Percentiles rank a stretch among this genome's conserved stretches.
Conservation (phyloP, 2,888 invertebrate genomes). For the Microctonus hyperodae region DNA sequence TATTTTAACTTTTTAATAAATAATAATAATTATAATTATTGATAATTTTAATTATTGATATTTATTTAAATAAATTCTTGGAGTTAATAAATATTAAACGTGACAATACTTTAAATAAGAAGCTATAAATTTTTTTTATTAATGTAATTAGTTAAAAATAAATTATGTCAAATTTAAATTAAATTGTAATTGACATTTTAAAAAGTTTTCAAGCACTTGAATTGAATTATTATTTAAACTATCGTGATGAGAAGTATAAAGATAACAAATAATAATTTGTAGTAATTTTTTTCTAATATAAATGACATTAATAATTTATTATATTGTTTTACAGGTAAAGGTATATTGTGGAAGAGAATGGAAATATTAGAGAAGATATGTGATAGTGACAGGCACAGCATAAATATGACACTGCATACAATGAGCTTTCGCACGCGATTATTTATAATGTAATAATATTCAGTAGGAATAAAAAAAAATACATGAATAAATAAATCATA, state of each 20-base stretch:
- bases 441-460: constrained; percentile 11
- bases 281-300: not conserved
- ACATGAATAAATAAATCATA: not conserved
- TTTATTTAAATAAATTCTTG: too few relatives aligned
- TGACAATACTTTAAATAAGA: too few relatives aligned
- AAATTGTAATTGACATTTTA: not conserved
- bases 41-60: too few relatives aligned
- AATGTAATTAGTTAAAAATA: too few relatives aligned
- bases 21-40: too few relatives aligned
- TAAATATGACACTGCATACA: constrained; percentile 45
- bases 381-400: constrained; percentile 43
- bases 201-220: not conserved
- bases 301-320: constrained; percentile 4
- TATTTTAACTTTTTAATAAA: not conserved
- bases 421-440: constrained; percentile 37
- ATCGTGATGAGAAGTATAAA: not conserved
- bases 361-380: constrained; percentile 31
- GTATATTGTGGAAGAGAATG: constrained; percentile 23
- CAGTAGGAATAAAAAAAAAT: not conserved
- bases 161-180: too few relatives aligned
- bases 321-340: not conserved
- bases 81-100: too few relatives aligned
- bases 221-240: not conserved
- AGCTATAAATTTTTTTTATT: too few relatives aligned
- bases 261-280: not conserved